A percentile compares a stretch with the other conserved stretches of the same genome.
phyloP scores from a whole-genome alignment of 2,113 vertebrate species.

The Pseudopipra pipra region DNA sequence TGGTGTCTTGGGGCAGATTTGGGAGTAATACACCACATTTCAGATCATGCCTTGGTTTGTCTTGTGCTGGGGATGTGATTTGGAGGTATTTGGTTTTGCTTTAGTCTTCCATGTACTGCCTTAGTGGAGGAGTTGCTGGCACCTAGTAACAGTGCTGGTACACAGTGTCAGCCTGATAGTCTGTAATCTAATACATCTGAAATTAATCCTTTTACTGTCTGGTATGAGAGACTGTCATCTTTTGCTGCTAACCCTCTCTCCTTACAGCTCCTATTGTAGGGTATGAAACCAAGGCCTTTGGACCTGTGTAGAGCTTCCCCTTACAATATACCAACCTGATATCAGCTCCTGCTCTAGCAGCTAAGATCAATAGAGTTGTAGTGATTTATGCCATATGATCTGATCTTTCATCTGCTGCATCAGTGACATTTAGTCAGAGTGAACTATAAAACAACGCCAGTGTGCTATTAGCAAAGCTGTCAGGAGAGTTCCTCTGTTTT shows the following conservation, averaged over 20 bases:
- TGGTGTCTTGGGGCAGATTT: not conserved
- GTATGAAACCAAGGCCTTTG: not conserved
- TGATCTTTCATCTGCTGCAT: not conserved
- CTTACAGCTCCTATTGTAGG: constrained; percentile 19
- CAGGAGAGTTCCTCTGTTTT: not conserved
- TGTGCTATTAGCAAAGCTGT: not conserved
- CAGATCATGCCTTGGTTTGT: constrained; percentile 18
- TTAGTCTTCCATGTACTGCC: not conserved
- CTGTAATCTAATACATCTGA: constrained; percentile 67
- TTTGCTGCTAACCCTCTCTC: not conserved
- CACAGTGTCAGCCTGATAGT: constrained; percentile 31
- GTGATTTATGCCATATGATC: not conserved
- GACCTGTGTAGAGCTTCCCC: not conserved
- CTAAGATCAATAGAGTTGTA: not conserved
- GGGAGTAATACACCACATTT: not conserved
- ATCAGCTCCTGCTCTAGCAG: not conserved
- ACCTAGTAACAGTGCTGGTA: constrained; percentile 50
- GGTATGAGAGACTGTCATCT: not conserved
- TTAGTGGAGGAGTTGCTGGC: constrained; percentile 19
- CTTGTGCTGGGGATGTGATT: constrained; percentile 1
- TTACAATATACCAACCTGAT: not conserved
- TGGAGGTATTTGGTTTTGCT: constrained; percentile 43
- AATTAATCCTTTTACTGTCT: constrained; percentile 52
- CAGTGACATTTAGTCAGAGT: not conserved
- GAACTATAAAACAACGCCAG: not conserved